Evolutionary conservation across 2,888 invertebrate genomes (phyloP), one percentile per base, ranked within the genome.

Genomic region (Ischnus inquisitorius): DNA sequence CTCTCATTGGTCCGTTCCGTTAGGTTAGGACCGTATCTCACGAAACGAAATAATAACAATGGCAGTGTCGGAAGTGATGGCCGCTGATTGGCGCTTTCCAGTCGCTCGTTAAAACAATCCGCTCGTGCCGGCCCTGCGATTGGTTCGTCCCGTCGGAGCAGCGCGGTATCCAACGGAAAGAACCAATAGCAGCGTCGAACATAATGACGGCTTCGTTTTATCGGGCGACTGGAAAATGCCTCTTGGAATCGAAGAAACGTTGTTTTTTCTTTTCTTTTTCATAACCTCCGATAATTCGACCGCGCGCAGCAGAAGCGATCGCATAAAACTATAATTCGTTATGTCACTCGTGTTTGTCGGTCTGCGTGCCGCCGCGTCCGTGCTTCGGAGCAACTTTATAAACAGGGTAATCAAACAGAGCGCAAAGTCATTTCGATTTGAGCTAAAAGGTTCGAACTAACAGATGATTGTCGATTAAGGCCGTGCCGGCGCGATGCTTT

Each of bases 301-400:
- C 43, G 64, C 65, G 39, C 41, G 5, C 39, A 14, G 51, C 10
- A 22, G 10, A 64, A 82, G 43, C 34, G 14, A 16, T 6, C 39
- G n/a, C n/a, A 41, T 16, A 5, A 14, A 60, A 62, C 54, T 34
- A 43, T 46, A n/a, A 65, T 57, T 60, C 19, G 72, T 86, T 51
- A 90, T 90, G 90, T 87, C 90, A 51, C 28, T 90, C 43, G 71
- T 89, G 39, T 79, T 88, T 54, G 85, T 83, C n/a, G 83, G 87
- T 14, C 65, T 91, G n/a, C 86, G 85, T 34, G 79, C 84, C 12
- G 82, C 85, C 43, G 71, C 84, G 28, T 83, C 81, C 43, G 62
- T 85, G 28, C 65, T 89, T 19, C 86, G 88, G 34, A 76, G 65
- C 10, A 85, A 43, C 76, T 81, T 89, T 48, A 71, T 72, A n/a